Base-by-base conservation (phyloP, 2,888 invertebrate species). In the Temnothorax rugatulus region DNA sequence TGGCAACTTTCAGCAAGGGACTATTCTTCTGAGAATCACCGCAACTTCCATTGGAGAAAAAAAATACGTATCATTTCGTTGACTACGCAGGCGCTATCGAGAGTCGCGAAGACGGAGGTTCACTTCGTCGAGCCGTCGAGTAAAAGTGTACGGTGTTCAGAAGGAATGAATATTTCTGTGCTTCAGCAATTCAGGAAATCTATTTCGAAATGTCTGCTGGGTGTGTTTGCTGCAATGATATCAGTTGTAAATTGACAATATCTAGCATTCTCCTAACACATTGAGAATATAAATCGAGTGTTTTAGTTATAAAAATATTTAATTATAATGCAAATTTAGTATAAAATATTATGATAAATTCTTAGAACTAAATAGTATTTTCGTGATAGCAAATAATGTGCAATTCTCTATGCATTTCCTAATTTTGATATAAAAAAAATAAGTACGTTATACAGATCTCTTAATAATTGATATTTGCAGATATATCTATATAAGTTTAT, bases 11-110 rank as follows among this genome's bases (percentile, higher is more conserved):
- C 29, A 21, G 29, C 25, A 41, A 47, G 41, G 21, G n/a, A 57
- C 1, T 59, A 59, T 18, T 68, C 8, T 38, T 73, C 59, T 38
- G 38, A 50, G 73, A 81, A 81, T 50, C 8, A 21, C 5, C 21
- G 18, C 34, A 59, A 79, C 38, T 61, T 73, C 0, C 13, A 38
- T 11, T 38, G 59, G 38, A 29, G n/a, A 38, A 73, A 34, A 34
- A 57, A 50, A 47, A 73, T 25, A 34, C 50, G 11, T 25, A 59
- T 50, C 9, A 73, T 81, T 81, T 73, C 57, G 50, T 13, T 44
- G 79, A 34, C 47, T 73, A 81, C 79, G 79, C 73, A 81, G 18
- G 79, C 79, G 79, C 59, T 47, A 25, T 61, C 41, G 13, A 13
- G 47, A 59, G 4, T 15, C 15, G 38, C 18, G 8, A 8, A 38